These are phyloP conservation scores for Peromyscus melanophrys DNA, from an alignment of 2,797 vertebrate species.

Conservation along the genomic window DNA sequence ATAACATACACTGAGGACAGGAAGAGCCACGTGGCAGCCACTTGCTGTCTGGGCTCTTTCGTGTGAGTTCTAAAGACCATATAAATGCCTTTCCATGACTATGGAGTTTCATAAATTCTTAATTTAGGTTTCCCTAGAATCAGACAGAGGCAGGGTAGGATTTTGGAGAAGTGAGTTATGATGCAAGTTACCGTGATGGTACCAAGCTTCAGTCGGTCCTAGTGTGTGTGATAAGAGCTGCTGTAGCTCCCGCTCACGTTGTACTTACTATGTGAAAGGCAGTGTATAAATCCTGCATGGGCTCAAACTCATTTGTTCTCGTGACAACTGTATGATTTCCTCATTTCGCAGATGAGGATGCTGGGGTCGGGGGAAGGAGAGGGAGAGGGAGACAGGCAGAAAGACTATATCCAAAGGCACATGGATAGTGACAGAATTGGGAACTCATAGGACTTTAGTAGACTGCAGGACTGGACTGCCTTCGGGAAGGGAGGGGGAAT, in stretches of 20 bases:
- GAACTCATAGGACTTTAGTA: neutral
- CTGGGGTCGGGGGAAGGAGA: neutral
- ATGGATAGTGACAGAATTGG: neutral
- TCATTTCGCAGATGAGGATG: conserved; percentile 21
- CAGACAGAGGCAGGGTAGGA: neutral
- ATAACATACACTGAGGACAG: neutral
- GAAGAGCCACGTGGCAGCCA: neutral
- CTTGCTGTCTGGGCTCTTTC: neutral
- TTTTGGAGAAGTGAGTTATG: neutral
- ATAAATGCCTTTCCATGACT: neutral
- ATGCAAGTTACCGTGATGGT: neutral
- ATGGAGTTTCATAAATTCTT: neutral
- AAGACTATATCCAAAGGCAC: neutral
- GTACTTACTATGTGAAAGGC: neutral
- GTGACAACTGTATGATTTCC: neutral
- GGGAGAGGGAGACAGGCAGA: neutral
- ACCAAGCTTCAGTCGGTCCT: neutral
- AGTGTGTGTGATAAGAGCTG: neutral
- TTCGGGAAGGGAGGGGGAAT: neutral
- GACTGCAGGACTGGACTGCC: neutral
- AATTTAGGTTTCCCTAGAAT: conserved; percentile 18
- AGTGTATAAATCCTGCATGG: neutral
- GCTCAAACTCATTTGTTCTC: neutral
- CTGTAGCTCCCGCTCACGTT: neutral
- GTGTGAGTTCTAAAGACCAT: neutral